Evolutionary conservation across 2,888 invertebrate species (phyloP), one percentile per base, ranked within the genome.

Genomic region (Phyllotreta striolata): DNA sequence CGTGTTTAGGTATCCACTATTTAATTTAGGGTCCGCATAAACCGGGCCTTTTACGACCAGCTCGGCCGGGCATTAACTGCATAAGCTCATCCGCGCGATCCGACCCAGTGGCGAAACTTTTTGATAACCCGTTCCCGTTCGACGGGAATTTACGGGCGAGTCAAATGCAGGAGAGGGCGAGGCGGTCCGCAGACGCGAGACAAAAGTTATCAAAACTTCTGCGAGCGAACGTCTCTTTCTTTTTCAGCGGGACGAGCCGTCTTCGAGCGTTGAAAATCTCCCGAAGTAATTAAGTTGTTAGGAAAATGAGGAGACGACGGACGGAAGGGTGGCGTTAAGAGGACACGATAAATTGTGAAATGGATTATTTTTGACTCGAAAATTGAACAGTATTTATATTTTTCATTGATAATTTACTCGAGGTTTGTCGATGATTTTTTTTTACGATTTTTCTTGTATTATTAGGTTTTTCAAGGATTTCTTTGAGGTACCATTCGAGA

Each of bases 261-360:
- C 51, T 61, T 43, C 46, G 6, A 14, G 38, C 55, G 57, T 14
- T 43, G 62, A 52, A 56, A 57, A 55, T 61, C 37, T 51, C 54
- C n/a, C 34, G 56, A 74, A 72, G 76, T 76, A 76, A 77, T 77
- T 76, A 77, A 77, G 76, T 75, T 73, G 75, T 74, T 73, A 71
- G 57, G 13, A n/a, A 12, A 14, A 51, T 14, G 51, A 12, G 8
- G 62, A 39, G 35, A 54, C 39, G 40, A 12, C 24, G 54, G 10
- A 14, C 14, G 13, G 7, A 13, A 40, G 54, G 40, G 14, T 34
- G 35, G 35, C 6, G 34, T 34, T 49, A 49, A 49, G 24, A 49
- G 49, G 34, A 49, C 6, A 24, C 24, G 24, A 24, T 3, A 24
- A 24, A 24, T 47, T 10, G 49, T 13, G 35, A 10, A n/a, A 14